Percentiles rank a stretch among this genome's conserved stretches.
Evolutionary conservation across 23 tunicate genomes (phyloP).

Genomic region (Clavelina lepadiformis): DNA sequence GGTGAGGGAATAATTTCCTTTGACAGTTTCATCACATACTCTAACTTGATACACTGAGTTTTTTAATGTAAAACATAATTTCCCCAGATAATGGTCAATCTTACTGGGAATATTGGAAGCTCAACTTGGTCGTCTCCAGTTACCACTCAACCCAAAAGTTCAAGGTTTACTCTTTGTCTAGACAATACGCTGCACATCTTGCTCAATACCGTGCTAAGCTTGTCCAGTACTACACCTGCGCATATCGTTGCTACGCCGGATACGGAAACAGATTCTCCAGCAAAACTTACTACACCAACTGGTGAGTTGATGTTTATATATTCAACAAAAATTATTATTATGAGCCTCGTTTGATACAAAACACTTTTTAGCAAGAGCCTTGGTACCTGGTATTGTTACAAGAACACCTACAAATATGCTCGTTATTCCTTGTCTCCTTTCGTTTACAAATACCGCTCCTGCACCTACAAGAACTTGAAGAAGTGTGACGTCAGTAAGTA

Average conservation of each 20-base stretch:
- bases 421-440: conserved; percentile 28
- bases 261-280: conserved; percentile 6
- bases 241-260: conserved; percentile 12
- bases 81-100: not conserved
- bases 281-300: conserved; percentile 7
- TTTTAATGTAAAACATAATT: not conserved
- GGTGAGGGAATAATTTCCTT: conserved; percentile 13
- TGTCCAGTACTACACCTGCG: conserved; percentile 16
- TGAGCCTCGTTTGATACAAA: too few relatives aligned
- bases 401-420: conserved; percentile 1
- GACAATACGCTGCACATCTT: conserved; percentile 4
- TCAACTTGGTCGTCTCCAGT: not conserved
- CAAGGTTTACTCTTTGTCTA: not conserved
- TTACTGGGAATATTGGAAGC: conserved; percentile 7
- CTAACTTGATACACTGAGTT: not conserved
- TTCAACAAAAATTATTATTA: too few relatives aligned
- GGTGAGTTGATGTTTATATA: too few relatives aligned
- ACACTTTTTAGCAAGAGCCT: conserved; percentile 16
- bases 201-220: not conserved
- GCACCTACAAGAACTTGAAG: conserved; percentile 26
- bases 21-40: too few relatives aligned
- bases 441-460: conserved; percentile 12
- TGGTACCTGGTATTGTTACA: conserved; percentile 36
- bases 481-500: conserved; percentile 45
- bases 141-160: conserved; percentile 10